phyloP scores from a whole-genome alignment of 1,140 invertebrate genomes.

The Euwallacea similis region DNA sequence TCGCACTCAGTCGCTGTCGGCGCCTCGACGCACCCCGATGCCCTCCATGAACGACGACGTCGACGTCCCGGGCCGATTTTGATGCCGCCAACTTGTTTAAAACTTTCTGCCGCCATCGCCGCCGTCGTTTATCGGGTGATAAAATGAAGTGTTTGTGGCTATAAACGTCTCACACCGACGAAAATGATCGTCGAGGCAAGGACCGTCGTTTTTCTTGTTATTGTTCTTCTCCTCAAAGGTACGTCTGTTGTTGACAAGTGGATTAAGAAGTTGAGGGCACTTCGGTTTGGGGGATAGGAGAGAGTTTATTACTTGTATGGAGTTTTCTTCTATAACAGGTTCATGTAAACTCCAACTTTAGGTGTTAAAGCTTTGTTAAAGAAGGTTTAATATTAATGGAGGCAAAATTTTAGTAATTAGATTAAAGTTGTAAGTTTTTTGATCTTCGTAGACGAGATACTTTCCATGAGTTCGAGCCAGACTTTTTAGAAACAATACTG shows the following conservation, averaged over 20 bases:
- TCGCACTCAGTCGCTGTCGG: conserved; percentile 36
- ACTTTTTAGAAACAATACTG: too few species aligned
- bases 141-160: conserved; percentile 34
- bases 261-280: too few species aligned
- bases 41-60: conserved; percentile 17
- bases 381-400: too few species aligned
- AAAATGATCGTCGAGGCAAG: conserved; percentile 11
- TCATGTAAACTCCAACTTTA: too few species aligned
- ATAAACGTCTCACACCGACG: conserved; percentile 23
- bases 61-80: conserved; percentile 16
- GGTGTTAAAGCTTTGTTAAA: too few species aligned
- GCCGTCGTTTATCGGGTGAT: conserved; percentile 19
- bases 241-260: conserved; percentile 1
- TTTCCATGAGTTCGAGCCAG: too few species aligned
- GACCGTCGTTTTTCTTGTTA: conserved; percentile 20
- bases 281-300: too few species aligned
- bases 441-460: too few species aligned
- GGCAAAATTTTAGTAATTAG: too few species aligned
- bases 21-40: conserved; percentile 26
- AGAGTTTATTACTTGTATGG: too few species aligned
- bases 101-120: conserved; percentile 18
- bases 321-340: too few species aligned
- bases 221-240: conserved; percentile 23
- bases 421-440: too few species aligned
- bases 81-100: conserved; percentile 34